Evolutionary conservation across 1,140 invertebrate genomes (phyloP).

Genomic region (Apis dorsata): DNA sequence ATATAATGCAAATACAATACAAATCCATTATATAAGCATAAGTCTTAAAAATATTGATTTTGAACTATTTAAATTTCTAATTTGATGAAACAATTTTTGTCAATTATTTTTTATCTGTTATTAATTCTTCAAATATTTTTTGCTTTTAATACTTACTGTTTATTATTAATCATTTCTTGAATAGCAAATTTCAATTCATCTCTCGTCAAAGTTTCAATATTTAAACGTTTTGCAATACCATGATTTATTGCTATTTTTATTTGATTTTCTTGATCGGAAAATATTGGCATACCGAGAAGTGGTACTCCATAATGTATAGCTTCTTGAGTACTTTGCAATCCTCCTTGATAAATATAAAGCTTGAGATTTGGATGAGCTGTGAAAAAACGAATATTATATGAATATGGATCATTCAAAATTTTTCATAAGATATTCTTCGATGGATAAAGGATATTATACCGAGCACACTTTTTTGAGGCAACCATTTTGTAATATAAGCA

Average conservation of each 20-base stretch:
- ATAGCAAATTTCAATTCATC: slow-evolving; percentile 54
- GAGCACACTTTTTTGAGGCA: slow-evolving; percentile 75
- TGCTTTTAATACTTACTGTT: slow-evolving; percentile 31
- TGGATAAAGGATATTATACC: slow-evolving; percentile 42
- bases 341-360: slow-evolving; percentile 80
- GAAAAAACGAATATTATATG: slow-evolving; percentile 4
- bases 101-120: too few species aligned
- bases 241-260: slow-evolving; percentile 49
- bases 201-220: slow-evolving; percentile 43
- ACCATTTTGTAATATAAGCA: slow-evolving; percentile 72
- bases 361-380: slow-evolving; percentile 75
- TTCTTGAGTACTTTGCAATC: slow-evolving; percentile 79
- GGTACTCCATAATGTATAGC: slow-evolving; percentile 77
- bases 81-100: too few species aligned
- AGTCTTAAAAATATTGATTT: too few species aligned
- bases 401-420: background rate
- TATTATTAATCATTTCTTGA: slow-evolving; percentile 57
- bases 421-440: background rate
- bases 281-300: slow-evolving; percentile 77
- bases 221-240: slow-evolving; percentile 57
- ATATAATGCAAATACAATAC: too few species aligned
- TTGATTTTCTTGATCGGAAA: slow-evolving; percentile 68
- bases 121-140: too few species aligned
- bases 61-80: too few species aligned
- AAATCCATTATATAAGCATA: too few species aligned